Conservation (phyloP, 2,113 vertebrate genomes). For the Gavialis gangeticus region DNA sequence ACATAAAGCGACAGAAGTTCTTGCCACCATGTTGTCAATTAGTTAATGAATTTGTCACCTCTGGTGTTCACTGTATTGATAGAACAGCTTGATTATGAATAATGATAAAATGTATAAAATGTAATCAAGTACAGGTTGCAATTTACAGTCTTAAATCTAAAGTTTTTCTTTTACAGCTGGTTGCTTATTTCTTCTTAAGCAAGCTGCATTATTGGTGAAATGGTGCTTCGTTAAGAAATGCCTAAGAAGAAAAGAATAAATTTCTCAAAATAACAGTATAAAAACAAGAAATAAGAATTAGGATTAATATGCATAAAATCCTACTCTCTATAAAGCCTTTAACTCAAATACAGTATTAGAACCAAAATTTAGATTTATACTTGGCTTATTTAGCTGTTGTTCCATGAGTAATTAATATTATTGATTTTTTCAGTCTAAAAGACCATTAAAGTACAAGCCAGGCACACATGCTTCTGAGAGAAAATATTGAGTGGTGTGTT, state of each 20-base stretch:
- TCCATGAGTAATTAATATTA: constrained; percentile 45
- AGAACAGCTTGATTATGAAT: not conserved
- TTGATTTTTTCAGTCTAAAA: constrained; percentile 47
- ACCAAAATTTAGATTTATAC: not conserved
- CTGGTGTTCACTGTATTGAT: not conserved
- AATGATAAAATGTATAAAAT: not conserved
- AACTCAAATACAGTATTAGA: constrained; percentile 8
- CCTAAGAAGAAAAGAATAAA: not conserved
- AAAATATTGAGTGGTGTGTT: constrained; percentile 47
- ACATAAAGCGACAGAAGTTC: not conserved
- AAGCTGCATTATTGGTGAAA: not conserved
- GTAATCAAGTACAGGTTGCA: not conserved
- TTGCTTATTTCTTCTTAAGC: not conserved
- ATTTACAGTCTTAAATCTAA: not conserved
- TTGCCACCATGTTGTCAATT: not conserved
- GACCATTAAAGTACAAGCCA: constrained; percentile 38
- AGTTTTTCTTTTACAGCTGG: not conserved
- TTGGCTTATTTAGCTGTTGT: constrained; percentile 29
- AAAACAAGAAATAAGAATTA: not conserved
- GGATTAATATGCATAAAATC: not conserved
- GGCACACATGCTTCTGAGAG: not conserved
- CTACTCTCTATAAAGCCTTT: not conserved
- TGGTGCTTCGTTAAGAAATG: not conserved
- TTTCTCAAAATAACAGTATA: not conserved
- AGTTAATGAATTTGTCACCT: not conserved